Conservation (phyloP, 2,113 vertebrate genomes). For the Turdus rufiventris region DNA sequence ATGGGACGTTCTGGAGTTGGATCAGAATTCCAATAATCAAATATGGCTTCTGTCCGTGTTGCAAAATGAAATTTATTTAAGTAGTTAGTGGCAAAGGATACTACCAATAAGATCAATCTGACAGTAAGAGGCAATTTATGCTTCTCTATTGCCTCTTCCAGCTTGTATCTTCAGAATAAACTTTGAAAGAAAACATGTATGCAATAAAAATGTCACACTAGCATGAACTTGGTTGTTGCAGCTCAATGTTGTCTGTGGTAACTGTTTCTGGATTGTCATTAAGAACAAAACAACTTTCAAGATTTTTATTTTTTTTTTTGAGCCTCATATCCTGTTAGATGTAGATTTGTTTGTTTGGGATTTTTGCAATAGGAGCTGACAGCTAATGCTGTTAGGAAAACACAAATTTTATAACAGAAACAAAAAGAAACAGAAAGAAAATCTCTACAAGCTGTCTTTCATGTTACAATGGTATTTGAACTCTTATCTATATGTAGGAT, state of each 20-base stretch:
- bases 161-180: neutral
- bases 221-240: neutral
- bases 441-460: neutral
- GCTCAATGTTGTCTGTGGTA: neutral
- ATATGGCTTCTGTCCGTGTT: slow-evolving; percentile 6
- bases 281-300: neutral
- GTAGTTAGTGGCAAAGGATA: slow-evolving; percentile 27
- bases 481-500: neutral
- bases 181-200: neutral
- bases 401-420: neutral
- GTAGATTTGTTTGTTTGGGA: neutral
- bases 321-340: neutral
- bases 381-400: neutral
- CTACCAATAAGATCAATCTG: slow-evolving; percentile 24
- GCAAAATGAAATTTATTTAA: slow-evolving; percentile 43
- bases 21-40: slow-evolving; percentile 49
- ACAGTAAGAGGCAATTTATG: neutral
- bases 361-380: neutral
- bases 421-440: neutral
- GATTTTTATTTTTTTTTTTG: neutral
- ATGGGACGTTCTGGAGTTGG: neutral
- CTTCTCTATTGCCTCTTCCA: neutral
- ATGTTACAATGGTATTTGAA: neutral
- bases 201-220: neutral
- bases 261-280: neutral